Evolutionary conservation across 2,888 invertebrate species (phyloP), one percentile per base, ranked within the genome.

Genomic region (Junonia oenone): DNA sequence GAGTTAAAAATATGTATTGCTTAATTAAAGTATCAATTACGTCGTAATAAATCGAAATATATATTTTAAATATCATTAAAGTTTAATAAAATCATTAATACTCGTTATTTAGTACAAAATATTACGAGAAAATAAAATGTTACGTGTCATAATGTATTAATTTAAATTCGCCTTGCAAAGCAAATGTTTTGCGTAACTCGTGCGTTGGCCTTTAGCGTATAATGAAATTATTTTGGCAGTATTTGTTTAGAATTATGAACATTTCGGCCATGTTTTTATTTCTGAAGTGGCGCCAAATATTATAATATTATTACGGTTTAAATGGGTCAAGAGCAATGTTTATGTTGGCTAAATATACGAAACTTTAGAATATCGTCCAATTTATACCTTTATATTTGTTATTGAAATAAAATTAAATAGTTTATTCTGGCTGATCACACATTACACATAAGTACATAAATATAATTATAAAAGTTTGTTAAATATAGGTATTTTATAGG

Each of bases 191-290:
- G 19, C 22, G 31, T 47, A 33, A 47, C 43, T 43, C 40, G 15
- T 31, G 22, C 47, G 40, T 35, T 55, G 58, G 35, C 58, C 58
- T 57, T 57, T 35, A 51, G 47, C 51, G 35, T 58, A 58, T 46
- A 47, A 55, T 33, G 47, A 13, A 46, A 33, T 19, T 29, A 33
- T 51, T 58, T 45, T 57, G 57, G 58, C 55, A 58, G 19, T 47
- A 33, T 14, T 55, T 38, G 54, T 38, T 35, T 47, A 14, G 15
- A 45, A 51, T 51, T 27, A 54, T 33, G 11, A n/a, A 31, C 49
- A 37, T 43, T 54, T 29, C 9, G 37, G 27, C 49, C 45, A 33
- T 31, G 49, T n/a, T 13, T 37, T 46, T 35, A 17, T 17, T 35
- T 33, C 11, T 46, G 27, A 31, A 33, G n/a, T 13, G 6, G 13